Evolutionary conservation across 1,140 invertebrate species (phyloP), one percentile per base, ranked within the genome.

Genomic region (Agrilus planipennis): DNA sequence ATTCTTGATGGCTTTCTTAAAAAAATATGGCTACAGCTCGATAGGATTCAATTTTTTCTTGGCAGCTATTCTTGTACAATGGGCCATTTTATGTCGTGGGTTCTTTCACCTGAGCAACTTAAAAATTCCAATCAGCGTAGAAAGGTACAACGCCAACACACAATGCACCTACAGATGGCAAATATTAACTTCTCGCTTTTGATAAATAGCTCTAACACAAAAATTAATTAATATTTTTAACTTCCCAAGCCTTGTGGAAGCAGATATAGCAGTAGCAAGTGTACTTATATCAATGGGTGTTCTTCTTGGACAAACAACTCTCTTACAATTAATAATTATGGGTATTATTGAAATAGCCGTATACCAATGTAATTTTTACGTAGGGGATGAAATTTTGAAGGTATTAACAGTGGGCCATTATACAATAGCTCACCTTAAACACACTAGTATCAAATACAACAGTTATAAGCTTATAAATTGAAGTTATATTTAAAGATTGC

Each of bases 1-100:
- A 0, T 97, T 92, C 57, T 67, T 97, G 42, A 96, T 97, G 90
- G 93, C 89, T 0, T 97, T 96, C 58, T 64, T 96, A 14, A 84
- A 83, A 55, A 76, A 79, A 48, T 96, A 96, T 59, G 83, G 88
- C 17, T 92, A 86, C 67, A 86, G 85, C 44, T 80, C 88, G 1
- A 72, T 94, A 0, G 85, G 89, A 1, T 73, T 92, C 46, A 94
- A 90, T 50, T 77, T 93, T 53, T 72, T 96, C 3, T 57, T 94
- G 9, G 77, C 73, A 0, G 76, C 82, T 0, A 55, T 90, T 4
- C 70, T 79, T 10, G 64, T 90, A n/a, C 85, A 92, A 61, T 89
- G 87, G 73, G 76, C 81, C 1, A 63, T 88, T 7, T 60, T 92
- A 1, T 83, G 82, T 58, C 72, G 81, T 44, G 80, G 80, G 0